phyloP scores from a whole-genome alignment of 2,797 vertebrate species.

The Eulemur albifrons region DNA sequence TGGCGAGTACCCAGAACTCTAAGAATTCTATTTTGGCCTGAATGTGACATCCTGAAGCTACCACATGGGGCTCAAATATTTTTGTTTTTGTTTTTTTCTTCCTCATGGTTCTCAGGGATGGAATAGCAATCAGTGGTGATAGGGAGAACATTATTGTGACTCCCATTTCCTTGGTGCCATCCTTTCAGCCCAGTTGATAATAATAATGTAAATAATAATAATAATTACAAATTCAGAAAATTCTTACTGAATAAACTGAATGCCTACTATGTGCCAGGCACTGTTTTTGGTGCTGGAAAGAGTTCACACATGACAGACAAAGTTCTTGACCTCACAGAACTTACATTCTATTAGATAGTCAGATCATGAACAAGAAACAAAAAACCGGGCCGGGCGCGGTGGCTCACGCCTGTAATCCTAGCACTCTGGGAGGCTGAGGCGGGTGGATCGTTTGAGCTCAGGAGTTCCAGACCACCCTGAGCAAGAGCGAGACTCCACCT shows the following conservation, averaged over 20 bases:
- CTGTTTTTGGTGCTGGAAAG: background rate
- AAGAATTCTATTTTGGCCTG: background rate
- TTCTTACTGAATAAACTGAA: background rate
- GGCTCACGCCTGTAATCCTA: no score
- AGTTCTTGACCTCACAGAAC: background rate
- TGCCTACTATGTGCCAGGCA: background rate
- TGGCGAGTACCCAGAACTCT: background rate
- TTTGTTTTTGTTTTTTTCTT: background rate
- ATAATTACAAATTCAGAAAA: background rate
- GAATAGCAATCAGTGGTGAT: background rate
- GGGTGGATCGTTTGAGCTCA: no score
- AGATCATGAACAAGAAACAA: background rate
- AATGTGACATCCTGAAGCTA: background rate
- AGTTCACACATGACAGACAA: background rate
- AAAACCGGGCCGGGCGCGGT: background rate
- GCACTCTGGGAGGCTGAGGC: no score
- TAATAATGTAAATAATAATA: background rate
- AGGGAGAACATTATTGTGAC: background rate
- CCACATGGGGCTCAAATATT: background rate
- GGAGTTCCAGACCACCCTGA: no score
- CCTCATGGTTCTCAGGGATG: background rate
- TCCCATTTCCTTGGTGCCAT: constrained; percentile 1
- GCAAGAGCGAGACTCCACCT: no score
- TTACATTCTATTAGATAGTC: background rate
- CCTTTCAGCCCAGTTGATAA: background rate